Evolutionary conservation across 2,113 vertebrate species (phyloP).

Genomic region (Rhombomys opimus): DNA sequence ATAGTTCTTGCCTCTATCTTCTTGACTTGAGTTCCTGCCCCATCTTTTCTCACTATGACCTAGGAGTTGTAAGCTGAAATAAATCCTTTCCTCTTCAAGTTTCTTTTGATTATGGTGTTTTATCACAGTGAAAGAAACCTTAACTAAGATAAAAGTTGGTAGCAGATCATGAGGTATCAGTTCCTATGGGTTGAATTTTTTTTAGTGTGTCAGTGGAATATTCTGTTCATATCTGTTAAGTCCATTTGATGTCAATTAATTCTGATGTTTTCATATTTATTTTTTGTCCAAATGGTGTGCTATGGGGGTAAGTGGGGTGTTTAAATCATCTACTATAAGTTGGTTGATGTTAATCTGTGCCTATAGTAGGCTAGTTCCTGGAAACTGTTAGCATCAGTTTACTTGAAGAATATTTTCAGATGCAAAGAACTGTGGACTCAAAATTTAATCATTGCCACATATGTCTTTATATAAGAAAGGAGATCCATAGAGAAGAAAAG

Average conservation of each 20-base stretch:
- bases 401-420: not conserved
- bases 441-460: not conserved
- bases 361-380: not conserved
- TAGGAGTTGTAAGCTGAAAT: not conserved
- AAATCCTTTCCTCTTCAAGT: not conserved
- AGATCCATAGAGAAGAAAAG: not conserved
- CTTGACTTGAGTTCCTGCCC: not conserved
- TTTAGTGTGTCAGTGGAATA: not conserved
- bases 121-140: not conserved
- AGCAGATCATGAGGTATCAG: not conserved
- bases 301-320: not conserved
- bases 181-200: not conserved
- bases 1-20: not conserved
- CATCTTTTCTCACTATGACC: not conserved
- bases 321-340: not conserved
- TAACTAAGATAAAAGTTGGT: not conserved
- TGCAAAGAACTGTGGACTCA: not conserved
- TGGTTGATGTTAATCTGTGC: not conserved
- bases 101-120: not conserved
- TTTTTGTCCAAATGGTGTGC: not conserved
- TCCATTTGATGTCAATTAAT: too few relatives aligned
- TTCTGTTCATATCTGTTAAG: not conserved
- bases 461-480: not conserved
- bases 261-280: not conserved
- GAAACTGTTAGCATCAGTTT: slow-evolving; percentile 2